phyloP scores from a whole-genome alignment of 2,888 invertebrate genomes.

The Teleiodes luculella region DNA sequence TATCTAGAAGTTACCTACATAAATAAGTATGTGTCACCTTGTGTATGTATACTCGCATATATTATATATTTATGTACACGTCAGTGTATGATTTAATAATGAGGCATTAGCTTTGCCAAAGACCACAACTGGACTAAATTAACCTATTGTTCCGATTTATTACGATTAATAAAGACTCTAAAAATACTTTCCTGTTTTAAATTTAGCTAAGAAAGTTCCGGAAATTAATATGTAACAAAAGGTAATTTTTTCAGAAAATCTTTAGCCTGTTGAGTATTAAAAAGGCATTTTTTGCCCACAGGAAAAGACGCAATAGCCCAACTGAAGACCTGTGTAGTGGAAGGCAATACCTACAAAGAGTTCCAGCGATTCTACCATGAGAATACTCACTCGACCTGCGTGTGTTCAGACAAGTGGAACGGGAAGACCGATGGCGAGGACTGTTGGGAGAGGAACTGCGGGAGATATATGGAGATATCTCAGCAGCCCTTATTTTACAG shows the following conservation, averaged over 20 bases:
- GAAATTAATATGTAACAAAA: too few relatives aligned
- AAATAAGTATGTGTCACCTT: background rate
- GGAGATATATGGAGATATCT: constrained; percentile 67
- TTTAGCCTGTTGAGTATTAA: background rate
- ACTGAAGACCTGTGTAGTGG: constrained; percentile 64
- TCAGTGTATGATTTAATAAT: background rate
- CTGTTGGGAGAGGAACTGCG: constrained; percentile 71
- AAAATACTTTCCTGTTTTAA: too few relatives aligned
- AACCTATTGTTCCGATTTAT: background rate
- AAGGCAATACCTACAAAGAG: constrained; percentile 65
- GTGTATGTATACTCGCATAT: too few relatives aligned
- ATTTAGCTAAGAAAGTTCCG: too few relatives aligned
- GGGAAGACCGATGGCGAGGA: constrained; percentile 53
- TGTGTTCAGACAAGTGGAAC: constrained; percentile 67
- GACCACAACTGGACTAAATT: background rate
- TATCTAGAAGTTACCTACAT: background rate
- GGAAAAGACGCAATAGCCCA: constrained; percentile 64
- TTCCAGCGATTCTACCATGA: constrained; percentile 68
- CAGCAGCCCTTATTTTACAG: constrained; percentile 57
- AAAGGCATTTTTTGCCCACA: constrained; percentile 26
- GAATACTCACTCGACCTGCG: constrained; percentile 62
- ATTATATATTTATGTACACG: too few relatives aligned
- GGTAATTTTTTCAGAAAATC: too few relatives aligned
- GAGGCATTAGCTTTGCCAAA: background rate
- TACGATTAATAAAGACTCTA: too few relatives aligned